phyloP scores from a whole-genome alignment of 35 echinoderm and acorn worm genomes.

The Apostichopus japonicus region DNA sequence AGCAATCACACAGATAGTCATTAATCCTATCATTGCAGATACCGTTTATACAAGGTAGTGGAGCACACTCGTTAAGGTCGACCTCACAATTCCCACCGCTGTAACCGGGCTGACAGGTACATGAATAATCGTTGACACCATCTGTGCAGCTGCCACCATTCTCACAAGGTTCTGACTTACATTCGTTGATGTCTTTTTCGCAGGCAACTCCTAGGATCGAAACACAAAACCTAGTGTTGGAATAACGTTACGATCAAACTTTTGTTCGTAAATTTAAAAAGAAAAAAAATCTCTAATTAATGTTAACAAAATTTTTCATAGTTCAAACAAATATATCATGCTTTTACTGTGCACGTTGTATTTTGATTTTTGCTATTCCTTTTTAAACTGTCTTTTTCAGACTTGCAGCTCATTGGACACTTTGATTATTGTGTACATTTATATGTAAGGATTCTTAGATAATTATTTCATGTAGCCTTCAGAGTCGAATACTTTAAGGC shows the following conservation, averaged over 20 bases:
- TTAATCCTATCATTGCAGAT: neutral
- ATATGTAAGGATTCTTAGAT: too few relatives aligned
- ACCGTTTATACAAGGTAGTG: conserved; percentile 5
- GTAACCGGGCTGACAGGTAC: conserved; percentile 52
- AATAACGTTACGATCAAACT: neutral
- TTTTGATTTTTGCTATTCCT: too few relatives aligned
- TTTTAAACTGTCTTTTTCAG: too few relatives aligned
- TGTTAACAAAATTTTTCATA: neutral
- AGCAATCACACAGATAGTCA: conserved; percentile 1
- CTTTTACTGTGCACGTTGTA: too few relatives aligned
- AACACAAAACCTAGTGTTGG: too few relatives aligned
- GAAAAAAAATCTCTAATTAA: neutral
- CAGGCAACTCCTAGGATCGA: neutral
- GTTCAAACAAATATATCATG: too few relatives aligned
- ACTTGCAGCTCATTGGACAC: too few relatives aligned
- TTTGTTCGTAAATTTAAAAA: neutral
- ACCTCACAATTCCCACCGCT: conserved; percentile 48
- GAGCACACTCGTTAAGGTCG: conserved; percentile 58
- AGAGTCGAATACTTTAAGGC: too few relatives aligned
- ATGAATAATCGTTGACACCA: conserved; percentile 26
- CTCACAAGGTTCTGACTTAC: conserved; percentile 50
- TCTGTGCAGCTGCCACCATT: conserved; percentile 50
- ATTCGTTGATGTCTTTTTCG: conserved; percentile 40
- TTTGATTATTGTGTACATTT: too few relatives aligned
- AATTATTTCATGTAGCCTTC: too few relatives aligned